phyloP scores from a whole-genome alignment of 2,113 vertebrate species.

The Zingel zingel region DNA sequence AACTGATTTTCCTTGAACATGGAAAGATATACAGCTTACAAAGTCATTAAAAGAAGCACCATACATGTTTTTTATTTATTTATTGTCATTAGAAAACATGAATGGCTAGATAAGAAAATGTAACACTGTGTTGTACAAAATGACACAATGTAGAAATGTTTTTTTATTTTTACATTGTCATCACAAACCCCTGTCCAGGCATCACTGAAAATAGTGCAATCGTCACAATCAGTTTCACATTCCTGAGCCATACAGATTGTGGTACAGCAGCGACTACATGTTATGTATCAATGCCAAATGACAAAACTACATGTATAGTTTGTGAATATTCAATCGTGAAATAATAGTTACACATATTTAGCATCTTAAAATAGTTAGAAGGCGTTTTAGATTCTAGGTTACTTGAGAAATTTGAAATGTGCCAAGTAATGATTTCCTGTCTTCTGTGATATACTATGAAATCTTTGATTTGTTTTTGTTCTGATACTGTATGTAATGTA shows the following conservation, averaged over 20 bases:
- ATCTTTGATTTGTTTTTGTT: neutral
- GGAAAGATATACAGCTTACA: neutral
- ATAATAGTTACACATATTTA: conserved; percentile 13
- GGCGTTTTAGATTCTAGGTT: neutral
- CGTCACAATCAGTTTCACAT: conserved; percentile 24
- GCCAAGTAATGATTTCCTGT: neutral
- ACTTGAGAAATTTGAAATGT: conserved; percentile 3
- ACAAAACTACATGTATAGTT: conserved; percentile 9
- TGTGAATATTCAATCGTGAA: conserved; percentile 1
- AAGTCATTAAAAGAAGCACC: conserved; percentile 1
- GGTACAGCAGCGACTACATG: conserved; percentile 23
- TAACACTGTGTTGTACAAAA: conserved; percentile 47
- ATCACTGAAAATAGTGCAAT: conserved; percentile 54
- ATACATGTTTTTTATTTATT: conserved; percentile 9
- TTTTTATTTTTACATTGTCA: neutral
- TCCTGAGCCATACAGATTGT: conserved; percentile 59
- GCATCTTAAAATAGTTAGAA: neutral
- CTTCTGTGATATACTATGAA: neutral
- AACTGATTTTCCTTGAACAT: neutral
- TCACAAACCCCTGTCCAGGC: neutral
- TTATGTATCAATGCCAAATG: conserved; percentile 3
- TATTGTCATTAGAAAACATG: conserved; percentile 65
- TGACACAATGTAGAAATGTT: conserved; percentile 15
- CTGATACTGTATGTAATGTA: neutral
- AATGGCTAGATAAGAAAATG: conserved; percentile 18